Base-by-base conservation (phyloP, 1,140 invertebrate genomes). In the Uloborus diversus region DNA sequence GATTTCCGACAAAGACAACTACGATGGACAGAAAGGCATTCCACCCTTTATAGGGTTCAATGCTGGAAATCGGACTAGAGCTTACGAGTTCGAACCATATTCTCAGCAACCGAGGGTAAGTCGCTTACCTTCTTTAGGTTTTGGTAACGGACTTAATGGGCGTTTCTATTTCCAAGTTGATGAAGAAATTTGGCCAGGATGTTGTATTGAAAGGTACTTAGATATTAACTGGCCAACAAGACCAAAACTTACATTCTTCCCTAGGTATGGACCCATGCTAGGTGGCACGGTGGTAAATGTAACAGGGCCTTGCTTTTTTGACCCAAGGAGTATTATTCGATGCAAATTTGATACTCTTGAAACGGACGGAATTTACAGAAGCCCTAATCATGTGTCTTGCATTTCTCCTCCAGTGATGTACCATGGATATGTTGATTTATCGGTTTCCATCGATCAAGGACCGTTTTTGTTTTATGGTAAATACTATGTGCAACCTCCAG, bases 261-360 rank as follows among this genome's bases (percentile, higher is more conserved):
- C 96, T 0, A 94, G 97, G 86, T 95, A 93, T 85, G 95, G 96
- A 20, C 96, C 96, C 85, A 98, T 98, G 96, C 87, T 98, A 57
- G 96, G 96, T 3, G 96, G 96, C 11, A 96, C 94, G 0, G 91
- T 97, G 56, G 94, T 98, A 4, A 97, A 98, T 84, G 94, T 98
- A 30, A 97, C 96, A 0, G 96, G 96, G 0, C 96, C 96, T 11
- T 98, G 96, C 86, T 95, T 96, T 83, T 88, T 90, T 61, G 89
- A 89, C 0, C 56, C 64, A 0, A 27, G 35, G 13, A 89, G 92
- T 79, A 91, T 93, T 81, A 90, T 97, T 17, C 91, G 89, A 42
- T 96, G 95, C 84, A 87, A 87, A 85, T 90, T 88, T 57, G 85
- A 88, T 49, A 86, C 86, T 32, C 82, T 80, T 17, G 82, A 83